Percentiles rank a stretch among this genome's conserved stretches.
Conservation (phyloP, 2,797 vertebrate genomes). For the Pseudomugil tenellus region DNA sequence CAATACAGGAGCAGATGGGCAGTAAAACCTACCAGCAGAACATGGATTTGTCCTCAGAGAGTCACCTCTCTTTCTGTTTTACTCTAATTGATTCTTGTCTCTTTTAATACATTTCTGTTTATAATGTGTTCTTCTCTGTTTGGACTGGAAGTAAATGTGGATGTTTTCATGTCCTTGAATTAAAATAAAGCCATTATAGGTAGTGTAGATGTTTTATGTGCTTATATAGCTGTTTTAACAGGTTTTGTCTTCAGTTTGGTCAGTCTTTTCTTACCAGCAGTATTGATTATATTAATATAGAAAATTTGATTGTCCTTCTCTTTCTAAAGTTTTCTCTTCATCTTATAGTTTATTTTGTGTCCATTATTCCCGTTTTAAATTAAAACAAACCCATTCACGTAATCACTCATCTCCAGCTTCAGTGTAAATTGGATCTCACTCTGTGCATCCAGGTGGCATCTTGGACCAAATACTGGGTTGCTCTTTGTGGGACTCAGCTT, state of each 20-base stretch:
- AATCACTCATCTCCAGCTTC: not conserved
- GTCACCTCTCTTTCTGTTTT: slow-evolving; percentile 26
- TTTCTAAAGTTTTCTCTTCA: not conserved
- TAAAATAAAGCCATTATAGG: slow-evolving; percentile 22
- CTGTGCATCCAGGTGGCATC: slow-evolving; percentile 88
- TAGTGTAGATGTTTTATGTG: slow-evolving; percentile 21
- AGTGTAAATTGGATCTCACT: slow-evolving; percentile 2
- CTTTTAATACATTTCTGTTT: slow-evolving; percentile 22
- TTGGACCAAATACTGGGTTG: slow-evolving; percentile 98
- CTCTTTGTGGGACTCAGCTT: slow-evolving; percentile 92
- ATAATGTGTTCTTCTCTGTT: slow-evolving; percentile 23
- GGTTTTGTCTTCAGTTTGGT: slow-evolving; percentile 2
- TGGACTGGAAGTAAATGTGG: slow-evolving; percentile 34
- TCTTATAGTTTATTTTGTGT: not conserved
- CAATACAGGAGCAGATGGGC: slow-evolving; percentile 26
- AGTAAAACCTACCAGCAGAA: slow-evolving; percentile 24
- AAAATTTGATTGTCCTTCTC: not conserved
- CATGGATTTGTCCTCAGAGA: slow-evolving; percentile 34
- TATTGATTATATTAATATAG: slow-evolving; percentile 39
- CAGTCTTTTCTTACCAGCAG: not conserved
- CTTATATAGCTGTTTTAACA: slow-evolving; percentile 25
- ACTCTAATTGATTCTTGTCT: slow-evolving; percentile 1
- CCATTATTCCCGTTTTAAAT: not conserved
- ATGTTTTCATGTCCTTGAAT: slow-evolving; percentile 19
- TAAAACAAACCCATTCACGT: not conserved